Evolutionary conservation across 2,888 invertebrate genomes (phyloP).

Genomic region (Nomada fabriciana): DNA sequence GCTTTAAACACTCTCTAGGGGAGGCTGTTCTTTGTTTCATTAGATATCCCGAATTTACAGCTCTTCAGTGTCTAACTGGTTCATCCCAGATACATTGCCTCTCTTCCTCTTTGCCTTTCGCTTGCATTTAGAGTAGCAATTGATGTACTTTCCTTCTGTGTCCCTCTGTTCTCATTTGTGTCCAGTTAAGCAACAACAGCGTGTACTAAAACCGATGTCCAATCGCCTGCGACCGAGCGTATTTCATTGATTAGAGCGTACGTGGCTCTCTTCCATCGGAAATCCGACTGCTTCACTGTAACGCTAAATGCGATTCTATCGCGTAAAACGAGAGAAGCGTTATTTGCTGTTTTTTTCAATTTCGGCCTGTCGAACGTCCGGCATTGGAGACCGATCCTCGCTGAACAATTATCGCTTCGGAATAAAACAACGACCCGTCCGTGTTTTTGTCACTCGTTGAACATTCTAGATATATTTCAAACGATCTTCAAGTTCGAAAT

Average conservation of each 20-base stretch:
- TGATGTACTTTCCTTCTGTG: background rate
- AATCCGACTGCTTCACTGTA: conserved; percentile 20
- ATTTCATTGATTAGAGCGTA: conserved; percentile 55
- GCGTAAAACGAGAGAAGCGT: conserved; percentile 26
- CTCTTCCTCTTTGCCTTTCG: background rate
- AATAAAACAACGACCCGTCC: background rate
- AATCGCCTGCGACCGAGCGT: conserved; percentile 47
- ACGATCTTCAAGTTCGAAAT: no score
- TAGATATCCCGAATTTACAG: no score
- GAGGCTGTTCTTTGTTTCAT: no score
- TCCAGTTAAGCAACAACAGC: conserved; percentile 23
- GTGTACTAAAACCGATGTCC: conserved; percentile 40
- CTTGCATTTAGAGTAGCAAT: background rate
- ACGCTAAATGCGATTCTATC: conserved; percentile 42
- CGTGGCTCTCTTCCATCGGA: conserved; percentile 44
- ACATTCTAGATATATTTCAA: no score
- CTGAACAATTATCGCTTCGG: conserved; percentile 17
- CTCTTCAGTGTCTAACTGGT: background rate
- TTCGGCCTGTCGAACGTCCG: conserved; percentile 22
- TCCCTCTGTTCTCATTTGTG: conserved; percentile 25
- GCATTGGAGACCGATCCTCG: conserved; percentile 13
- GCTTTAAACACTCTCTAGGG: no score
- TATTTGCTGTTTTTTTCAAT: conserved; percentile 41
- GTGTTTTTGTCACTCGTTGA: background rate
- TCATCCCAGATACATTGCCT: background rate